Evolutionary conservation across 2,113 vertebrate species (phyloP).

Genomic region (Melanotaenia duboulayi): DNA sequence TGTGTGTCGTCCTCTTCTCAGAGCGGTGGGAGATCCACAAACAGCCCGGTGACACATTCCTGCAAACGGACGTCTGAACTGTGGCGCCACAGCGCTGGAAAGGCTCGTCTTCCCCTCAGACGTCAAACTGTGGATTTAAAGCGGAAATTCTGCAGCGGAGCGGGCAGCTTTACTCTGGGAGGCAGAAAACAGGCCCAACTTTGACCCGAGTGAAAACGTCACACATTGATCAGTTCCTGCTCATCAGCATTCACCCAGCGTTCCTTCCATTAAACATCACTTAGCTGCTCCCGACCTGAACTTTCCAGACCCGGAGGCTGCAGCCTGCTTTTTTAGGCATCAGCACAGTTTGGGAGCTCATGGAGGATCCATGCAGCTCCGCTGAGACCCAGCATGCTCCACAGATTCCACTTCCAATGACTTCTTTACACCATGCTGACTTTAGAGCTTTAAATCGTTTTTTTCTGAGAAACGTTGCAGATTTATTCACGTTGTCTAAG

Average conservation of each 20-base stretch:
- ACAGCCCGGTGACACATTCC: conserved; percentile 72
- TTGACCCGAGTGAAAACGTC: conserved; percentile 37
- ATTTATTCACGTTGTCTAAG: no score
- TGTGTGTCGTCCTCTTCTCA: conserved; percentile 39
- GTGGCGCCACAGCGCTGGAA: not conserved
- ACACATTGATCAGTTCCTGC: conserved; percentile 55
- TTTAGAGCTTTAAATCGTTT: no score
- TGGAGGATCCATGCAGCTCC: no score
- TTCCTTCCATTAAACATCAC: conserved; percentile 73
- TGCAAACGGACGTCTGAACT: conserved; percentile 24
- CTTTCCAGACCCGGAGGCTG: conserved; percentile 62
- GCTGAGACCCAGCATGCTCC: no score
- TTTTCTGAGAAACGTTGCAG: no score
- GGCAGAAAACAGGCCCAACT: conserved; percentile 15
- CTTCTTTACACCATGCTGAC: no score
- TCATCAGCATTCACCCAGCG: conserved; percentile 59
- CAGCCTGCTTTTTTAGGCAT: no score
- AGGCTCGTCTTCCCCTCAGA: no score
- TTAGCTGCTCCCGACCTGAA: conserved; percentile 44
- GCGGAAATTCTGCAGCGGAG: no score
- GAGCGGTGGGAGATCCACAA: conserved; percentile 41
- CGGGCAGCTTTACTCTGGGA: conserved; percentile 20
- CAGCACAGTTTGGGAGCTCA: no score
- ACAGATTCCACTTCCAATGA: no score
- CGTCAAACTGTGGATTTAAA: conserved; percentile 1